Evolutionary conservation across 2,113 vertebrate genomes (phyloP).

Genomic region (Melanerpes formicivorus): DNA sequence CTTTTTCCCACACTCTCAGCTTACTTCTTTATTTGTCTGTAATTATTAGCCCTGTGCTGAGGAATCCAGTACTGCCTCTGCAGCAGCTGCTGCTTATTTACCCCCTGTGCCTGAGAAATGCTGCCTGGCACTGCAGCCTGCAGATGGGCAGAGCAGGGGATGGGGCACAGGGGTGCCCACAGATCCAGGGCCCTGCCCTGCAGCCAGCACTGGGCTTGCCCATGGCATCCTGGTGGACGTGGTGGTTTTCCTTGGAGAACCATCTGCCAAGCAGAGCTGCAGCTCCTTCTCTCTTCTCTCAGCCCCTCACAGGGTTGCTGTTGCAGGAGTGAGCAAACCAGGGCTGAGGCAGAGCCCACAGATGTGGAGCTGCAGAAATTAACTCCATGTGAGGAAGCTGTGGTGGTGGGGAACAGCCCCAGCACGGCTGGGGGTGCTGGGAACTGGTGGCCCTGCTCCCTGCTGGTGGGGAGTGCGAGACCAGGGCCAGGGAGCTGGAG

Average conservation of each 20-base stretch:
- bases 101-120: neutral
- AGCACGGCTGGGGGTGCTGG: neutral
- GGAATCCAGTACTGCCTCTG: neutral
- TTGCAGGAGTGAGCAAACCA: neutral
- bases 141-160: neutral
- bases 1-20: neutral
- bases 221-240: rapidly evolving
- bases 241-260: rapidly evolving
- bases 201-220: neutral
- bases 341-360: neutral
- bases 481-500: rapidly evolving
- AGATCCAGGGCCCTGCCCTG: neutral
- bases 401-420: neutral
- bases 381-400: neutral
- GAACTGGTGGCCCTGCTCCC: rapidly evolving
- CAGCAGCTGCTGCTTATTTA: neutral
- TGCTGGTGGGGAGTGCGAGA: rapidly evolving
- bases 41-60: neutral
- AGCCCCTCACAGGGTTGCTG: rapidly evolving
- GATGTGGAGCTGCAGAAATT: neutral
- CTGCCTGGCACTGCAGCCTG: neutral
- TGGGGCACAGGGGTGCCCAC: rapidly evolving
- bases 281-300: neutral
- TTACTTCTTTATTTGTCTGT: constrained; percentile 26
- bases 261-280: rapidly evolving